Evolutionary conservation across 2,113 vertebrate genomes (phyloP), one percentile per base, ranked within the genome.

Genomic region (Uropsilus gracilis): DNA sequence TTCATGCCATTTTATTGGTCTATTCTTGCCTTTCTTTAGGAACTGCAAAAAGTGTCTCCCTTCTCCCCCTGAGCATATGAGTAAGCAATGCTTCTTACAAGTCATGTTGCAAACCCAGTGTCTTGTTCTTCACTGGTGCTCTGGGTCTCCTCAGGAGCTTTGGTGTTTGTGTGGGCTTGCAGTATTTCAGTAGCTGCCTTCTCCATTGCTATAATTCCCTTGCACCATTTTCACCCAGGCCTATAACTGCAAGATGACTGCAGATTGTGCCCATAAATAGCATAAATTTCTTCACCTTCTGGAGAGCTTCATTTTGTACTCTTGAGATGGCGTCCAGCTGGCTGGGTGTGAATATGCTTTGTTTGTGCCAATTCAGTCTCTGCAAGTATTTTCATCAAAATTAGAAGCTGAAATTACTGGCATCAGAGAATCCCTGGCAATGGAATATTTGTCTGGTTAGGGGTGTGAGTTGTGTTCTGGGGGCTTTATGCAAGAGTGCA

Each of bases 221-320:
- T 80, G 86, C 53, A 83, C 90, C 26, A 6, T 42, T 63, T 95
- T 83, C 53, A 69, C 34, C 48, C 46, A 85, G 87, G 87, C 64
- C 91, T 91, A 4, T 63, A 76, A 76, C 64, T 85, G 84, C 94
- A 46, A 86, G 88, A 87, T 71, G 75, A 71, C 89, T 96, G 66
- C 89, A 96, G 75, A 90, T 22, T 91, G 57, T 91, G 63, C 44
- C 94, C 53, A 87, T 89, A 97, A 96, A 96, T 91, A 97, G 94
- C 85, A 91, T 66, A 83, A 50, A 5, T 96, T 81, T 93, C 91
- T 68, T 96, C 95, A 96, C 95, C 96, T 96, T 94, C 97, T 96
- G 93, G 93, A 91, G 91, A 91, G 91, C 82, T 89, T 92, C 63
- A 72, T 90, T 90, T 46, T 95, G 86, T 90, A 59, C 91, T 95